Base-by-base conservation (phyloP, 1,140 invertebrate species). In the Calephelis nemesis region DNA sequence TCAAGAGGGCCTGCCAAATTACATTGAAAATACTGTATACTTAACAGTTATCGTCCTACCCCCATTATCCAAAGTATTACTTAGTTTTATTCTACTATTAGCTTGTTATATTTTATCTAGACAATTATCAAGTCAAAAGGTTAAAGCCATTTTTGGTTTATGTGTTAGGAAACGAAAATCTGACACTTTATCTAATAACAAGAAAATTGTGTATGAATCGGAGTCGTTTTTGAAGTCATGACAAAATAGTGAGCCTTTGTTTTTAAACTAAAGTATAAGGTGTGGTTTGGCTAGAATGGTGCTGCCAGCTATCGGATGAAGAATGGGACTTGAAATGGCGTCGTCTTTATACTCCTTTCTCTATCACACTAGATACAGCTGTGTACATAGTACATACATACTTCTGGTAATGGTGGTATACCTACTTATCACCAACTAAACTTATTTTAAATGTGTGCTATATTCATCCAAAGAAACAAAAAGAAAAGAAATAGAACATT, bases 1-100 rank as follows among this genome's bases (percentile, higher is more conserved):
- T 74, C 93, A 94, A 92, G 88, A 92, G 54, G 91, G 94, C 71
- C 84, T 95, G 8, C 93, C 94, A 5, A 77, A 81, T 62, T 87
- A 91, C 63, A 92, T 94, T 13, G 76, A 82, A 54, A 67, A 74
- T 47, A 76, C 93, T 0, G 86, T 94, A 52, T 93, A 93, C 71
- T 90, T 93, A 62, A 88, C 82, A 67, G 87, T 91, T 1, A 87
- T 91, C 0, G 71, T 94, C 9, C 62, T 93, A 63, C 93, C 93
- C 19, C 82, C 85, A 0, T 9, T 88, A 15, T 86, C 90, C 11
- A 78, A 74, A 54, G 54, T 85, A 11, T 70, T 88, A 39, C 80
- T 88, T 63, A 72, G 67, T 39, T 8, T 71, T 15, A 78, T 79
- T 50, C 40, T 88, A 10, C 39, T 92, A 9, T 42, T 83, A 48